These are phyloP conservation scores for Corella eumyota DNA, from an alignment of 23 tunicate species.

Conservation along the genomic window DNA sequence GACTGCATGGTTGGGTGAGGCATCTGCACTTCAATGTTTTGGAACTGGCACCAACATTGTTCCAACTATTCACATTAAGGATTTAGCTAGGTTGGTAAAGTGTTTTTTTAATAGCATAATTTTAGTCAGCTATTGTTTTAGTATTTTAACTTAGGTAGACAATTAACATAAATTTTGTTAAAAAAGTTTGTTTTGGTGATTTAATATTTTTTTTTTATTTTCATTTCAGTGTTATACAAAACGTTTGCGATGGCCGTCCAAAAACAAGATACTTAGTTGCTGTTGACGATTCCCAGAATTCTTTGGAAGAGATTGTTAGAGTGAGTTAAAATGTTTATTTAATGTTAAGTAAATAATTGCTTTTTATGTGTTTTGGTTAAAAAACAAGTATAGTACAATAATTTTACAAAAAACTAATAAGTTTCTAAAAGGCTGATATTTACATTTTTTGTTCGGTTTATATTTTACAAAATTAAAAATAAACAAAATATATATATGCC, in stretches of 20 bases:
- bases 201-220: neutral
- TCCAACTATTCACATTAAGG: conserved; percentile 93
- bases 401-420: too few relatives aligned
- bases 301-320: conserved; percentile 80
- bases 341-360: neutral
- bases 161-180: too few relatives aligned
- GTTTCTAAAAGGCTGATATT: too few relatives aligned
- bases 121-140: too few relatives aligned
- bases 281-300: conserved; percentile 88
- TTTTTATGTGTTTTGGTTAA: too few relatives aligned
- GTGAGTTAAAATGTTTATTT: conserved; percentile 44
- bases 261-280: conserved; percentile 87
- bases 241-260: conserved; percentile 63
- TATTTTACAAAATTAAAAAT: too few relatives aligned
- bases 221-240: conserved; percentile 61
- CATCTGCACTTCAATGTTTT: conserved; percentile 74
- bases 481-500: too few relatives aligned
- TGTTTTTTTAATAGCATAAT: neutral
- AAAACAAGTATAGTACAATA: too few relatives aligned
- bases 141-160: too few relatives aligned
- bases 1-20: conserved; percentile 96
- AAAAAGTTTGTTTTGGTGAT: too few relatives aligned
- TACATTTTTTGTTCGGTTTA: too few relatives aligned
- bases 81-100: conserved; percentile 75
- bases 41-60: conserved; percentile 94